These are phyloP conservation scores for Cavia porcellus DNA, from an alignment of 2,113 vertebrate species.

Conservation along the genomic window DNA sequence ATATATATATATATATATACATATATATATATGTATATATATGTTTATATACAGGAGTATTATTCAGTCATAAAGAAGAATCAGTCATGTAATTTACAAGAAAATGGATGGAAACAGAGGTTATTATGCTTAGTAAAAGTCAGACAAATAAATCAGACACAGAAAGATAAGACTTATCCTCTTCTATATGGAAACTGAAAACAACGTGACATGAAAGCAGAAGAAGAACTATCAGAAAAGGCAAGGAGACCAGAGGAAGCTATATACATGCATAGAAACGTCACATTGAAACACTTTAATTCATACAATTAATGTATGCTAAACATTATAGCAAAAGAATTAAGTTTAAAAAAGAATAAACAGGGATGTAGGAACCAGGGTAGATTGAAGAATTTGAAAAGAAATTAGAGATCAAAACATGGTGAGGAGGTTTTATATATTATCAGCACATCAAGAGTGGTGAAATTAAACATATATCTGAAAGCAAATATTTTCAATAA, in stretches of 20 bases:
- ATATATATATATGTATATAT: too few species aligned
- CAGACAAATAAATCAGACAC: not conserved
- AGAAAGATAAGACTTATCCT: not conserved
- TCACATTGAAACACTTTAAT: not conserved
- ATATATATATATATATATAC: not conserved
- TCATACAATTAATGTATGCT: not conserved
- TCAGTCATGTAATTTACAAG: not conserved
- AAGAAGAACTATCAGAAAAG: not conserved
- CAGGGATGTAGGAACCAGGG: not conserved
- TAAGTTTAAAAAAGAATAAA: not conserved
- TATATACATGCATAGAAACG: not conserved
- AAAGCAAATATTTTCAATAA: conserved; percentile 30
- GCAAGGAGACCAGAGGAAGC: not conserved
- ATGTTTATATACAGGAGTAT: not conserved
- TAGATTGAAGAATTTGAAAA: not conserved
- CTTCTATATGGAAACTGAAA: not conserved
- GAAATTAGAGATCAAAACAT: not conserved
- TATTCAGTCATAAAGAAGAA: not conserved
- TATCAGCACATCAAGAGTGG: not conserved
- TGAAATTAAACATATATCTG: not conserved
- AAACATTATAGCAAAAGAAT: too few species aligned
- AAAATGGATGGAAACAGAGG: not conserved
- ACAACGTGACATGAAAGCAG: not conserved
- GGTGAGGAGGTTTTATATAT: not conserved
- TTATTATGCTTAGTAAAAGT: not conserved